phyloP scores from a whole-genome alignment of 2,888 invertebrate species.

The Nyleta sp. region DNA sequence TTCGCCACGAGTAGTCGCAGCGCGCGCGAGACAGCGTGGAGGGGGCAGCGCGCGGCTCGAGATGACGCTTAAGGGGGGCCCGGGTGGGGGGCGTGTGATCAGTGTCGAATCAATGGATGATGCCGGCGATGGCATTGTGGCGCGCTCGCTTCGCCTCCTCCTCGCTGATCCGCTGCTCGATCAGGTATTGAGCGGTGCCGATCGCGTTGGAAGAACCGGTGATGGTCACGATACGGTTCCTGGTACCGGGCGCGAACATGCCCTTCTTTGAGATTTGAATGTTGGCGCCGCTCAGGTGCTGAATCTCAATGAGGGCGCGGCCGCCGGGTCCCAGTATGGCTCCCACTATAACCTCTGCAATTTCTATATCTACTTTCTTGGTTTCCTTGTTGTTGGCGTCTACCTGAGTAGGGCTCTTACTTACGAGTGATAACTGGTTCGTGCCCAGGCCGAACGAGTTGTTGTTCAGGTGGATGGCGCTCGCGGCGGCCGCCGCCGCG shows the following conservation, averaged over 20 bases:
- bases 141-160: conserved; percentile 97
- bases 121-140: conserved; percentile 91
- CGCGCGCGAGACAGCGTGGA: conserved; percentile 38
- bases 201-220: conserved; percentile 95
- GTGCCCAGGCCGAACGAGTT: conserved; percentile 94
- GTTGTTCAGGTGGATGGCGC: conserved; percentile 92
- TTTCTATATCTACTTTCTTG: conserved; percentile 94
- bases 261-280: conserved; percentile 99
- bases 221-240: conserved; percentile 98
- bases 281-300: conserved; percentile 98
- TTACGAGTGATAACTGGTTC: conserved; percentile 88
- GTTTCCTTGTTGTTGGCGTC: conserved; percentile 90
- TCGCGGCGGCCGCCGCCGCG: conserved; percentile 86
- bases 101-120: conserved; percentile 86
- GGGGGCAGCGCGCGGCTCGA: conserved; percentile 57
- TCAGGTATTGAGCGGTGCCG: conserved; percentile 95
- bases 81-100: conserved; percentile 55
- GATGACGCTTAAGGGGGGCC: conserved; percentile 57
- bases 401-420: conserved; percentile 92
- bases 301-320: conserved; percentile 97
- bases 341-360: conserved; percentile 97
- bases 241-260: conserved; percentile 97
- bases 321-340: conserved; percentile 98
- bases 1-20: conserved; percentile 76
- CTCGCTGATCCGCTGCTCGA: conserved; percentile 98